phyloP scores from a whole-genome alignment of 2,888 invertebrate genomes.

The Clostera curtula region DNA sequence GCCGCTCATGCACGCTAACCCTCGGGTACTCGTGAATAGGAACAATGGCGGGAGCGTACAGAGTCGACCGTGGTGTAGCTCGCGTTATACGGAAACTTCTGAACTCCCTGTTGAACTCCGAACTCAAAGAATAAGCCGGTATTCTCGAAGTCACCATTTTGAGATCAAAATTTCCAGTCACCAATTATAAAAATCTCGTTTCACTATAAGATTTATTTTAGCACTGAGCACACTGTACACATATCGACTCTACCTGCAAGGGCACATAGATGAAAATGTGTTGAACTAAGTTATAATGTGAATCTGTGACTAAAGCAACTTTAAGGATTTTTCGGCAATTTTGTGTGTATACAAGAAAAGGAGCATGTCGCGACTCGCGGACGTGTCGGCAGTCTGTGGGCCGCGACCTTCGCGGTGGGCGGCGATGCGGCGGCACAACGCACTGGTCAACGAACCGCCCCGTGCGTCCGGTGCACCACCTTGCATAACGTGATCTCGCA shows the following conservation, averaged over 20 bases:
- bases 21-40: conserved; percentile 77
- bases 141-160: conserved; percentile 78
- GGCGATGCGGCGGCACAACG: conserved; percentile 62
- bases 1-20: conserved; percentile 72
- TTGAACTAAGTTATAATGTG: conserved; percentile 29
- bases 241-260: conserved; percentile 68
- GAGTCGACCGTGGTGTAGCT: conserved; percentile 65
- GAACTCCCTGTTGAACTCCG: conserved; percentile 77
- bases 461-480: conserved; percentile 41
- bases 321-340: conserved; percentile 9
- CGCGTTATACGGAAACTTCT: conserved; percentile 74
- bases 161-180: conserved; percentile 70
- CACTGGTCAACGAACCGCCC: conserved; percentile 73
- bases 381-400: conserved; percentile 43
- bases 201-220: conserved; percentile 53
- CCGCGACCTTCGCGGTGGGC: conserved; percentile 71
- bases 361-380: conserved; percentile 34
- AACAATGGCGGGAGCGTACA: conserved; percentile 71
- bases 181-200: conserved; percentile 36
- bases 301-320: conserved; percentile 1
- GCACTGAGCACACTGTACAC: conserved; percentile 66
- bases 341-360: conserved; percentile 14
- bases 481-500: conserved; percentile 59
- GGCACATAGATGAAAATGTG: conserved; percentile 34
- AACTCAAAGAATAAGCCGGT: conserved; percentile 77